Evolutionary conservation across 2,113 vertebrate genomes (phyloP), one percentile per base, ranked within the genome.

Genomic region (Aptenodytes forsteri): DNA sequence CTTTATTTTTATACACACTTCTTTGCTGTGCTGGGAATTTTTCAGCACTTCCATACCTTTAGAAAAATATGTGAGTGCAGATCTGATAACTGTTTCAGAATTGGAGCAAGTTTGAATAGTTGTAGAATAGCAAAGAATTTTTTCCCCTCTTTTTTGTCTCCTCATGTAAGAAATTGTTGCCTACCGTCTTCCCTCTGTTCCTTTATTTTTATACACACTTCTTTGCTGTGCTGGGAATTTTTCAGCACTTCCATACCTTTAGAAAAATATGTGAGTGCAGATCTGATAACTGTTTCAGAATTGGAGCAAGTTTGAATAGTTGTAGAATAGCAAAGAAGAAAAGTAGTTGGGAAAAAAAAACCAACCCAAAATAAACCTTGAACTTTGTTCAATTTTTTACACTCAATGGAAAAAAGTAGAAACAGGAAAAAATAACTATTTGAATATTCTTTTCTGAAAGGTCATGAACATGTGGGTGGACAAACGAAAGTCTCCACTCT

Each of bases 381-480:
- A 81, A 94, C 42, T 77, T 81, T 44, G 22, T 47, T 94, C 16
- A 56, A 89, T 79, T 94, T 94, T 94, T 89, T 79, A 59, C 7
- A 91, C 13, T 85, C 16, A 75, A 49, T 75, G 73, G 61, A 83
- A 94, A 89, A 79, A 94, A 78, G 50, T 50, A 61, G 64, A 36
- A 96, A 77, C 38, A 50, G 76, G 83, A 91, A 97, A 96, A 94
- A 91, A 89, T 26, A 89, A 26, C 30, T 72, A 15, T 71, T 76
- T 86, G 71, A 90, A 65, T 91, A 89, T 50, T 86, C 25, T 92
- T 61, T 92, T 95, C 64, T 62, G 40, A 97, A 95, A 95, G 80
- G 93, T 96, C 90, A 95, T 36, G 88, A 95, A 93, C 22, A 73
- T 17, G 50, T 79, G 36, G 44, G 30, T 83, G 42, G 75, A 91